Evolutionary conservation across 2,797 vertebrate species (phyloP).

Genomic region (Anableps anableps): DNA sequence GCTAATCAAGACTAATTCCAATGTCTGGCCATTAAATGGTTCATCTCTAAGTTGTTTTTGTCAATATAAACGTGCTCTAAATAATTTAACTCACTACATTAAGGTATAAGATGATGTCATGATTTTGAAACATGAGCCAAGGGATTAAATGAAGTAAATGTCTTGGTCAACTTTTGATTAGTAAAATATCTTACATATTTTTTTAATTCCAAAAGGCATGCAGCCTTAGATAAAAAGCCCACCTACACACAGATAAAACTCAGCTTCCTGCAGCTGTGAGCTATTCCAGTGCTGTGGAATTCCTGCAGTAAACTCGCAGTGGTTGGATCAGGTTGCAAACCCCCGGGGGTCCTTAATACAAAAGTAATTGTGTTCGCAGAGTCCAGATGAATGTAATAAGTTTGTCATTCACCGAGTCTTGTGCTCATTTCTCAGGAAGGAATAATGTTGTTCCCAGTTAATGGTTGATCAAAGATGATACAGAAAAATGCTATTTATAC

Average conservation of each 20-base stretch:
- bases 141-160: not conserved
- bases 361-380: slow-evolving; percentile 70
- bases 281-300: slow-evolving; percentile 54
- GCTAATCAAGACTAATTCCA: not conserved
- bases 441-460: slow-evolving; percentile 58
- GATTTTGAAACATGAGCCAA: not conserved
- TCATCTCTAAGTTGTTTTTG: not conserved
- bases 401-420: slow-evolving; percentile 53
- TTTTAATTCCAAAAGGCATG: slow-evolving; percentile 28
- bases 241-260: slow-evolving; percentile 23
- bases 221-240: slow-evolving; percentile 14
- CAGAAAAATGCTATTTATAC: slow-evolving; percentile 26
- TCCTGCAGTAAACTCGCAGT: slow-evolving; percentile 60
- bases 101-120: slow-evolving; percentile 16
- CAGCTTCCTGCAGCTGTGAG: slow-evolving; percentile 27
- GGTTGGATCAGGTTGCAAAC: slow-evolving; percentile 63
- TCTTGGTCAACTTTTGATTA: not conserved
- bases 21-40: not conserved
- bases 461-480: slow-evolving; percentile 62
- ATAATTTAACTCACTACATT: not conserved
- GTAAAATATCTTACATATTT: not conserved
- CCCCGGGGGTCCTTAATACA: slow-evolving; percentile 60
- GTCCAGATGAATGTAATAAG: slow-evolving; percentile 43
- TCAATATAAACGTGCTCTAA: not conserved
- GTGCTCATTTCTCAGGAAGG: slow-evolving; percentile 19